phyloP scores from a whole-genome alignment of 1,140 invertebrate genomes.

The Cyphomyrmex costatus region DNA sequence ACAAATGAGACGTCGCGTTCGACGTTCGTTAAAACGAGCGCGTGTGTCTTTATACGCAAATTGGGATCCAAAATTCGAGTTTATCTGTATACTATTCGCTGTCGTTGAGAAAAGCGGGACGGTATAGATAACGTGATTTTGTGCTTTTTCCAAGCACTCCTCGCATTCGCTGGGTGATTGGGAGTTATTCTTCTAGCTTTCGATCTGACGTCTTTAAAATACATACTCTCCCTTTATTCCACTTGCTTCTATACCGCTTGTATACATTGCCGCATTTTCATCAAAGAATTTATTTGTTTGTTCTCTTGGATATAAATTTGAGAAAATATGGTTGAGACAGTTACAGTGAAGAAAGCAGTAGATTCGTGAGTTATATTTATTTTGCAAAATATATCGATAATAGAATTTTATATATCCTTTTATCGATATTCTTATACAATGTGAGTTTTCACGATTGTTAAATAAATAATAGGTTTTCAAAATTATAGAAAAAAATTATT shows the following conservation, averaged over 20 bases:
- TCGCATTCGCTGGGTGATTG: slow-evolving; percentile 18
- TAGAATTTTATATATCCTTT: not conserved
- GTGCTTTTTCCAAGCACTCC: slow-evolving; percentile 14
- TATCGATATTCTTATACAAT: not conserved
- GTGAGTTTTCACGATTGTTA: not conserved
- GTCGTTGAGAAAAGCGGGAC: slow-evolving; percentile 36
- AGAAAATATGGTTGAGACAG: not conserved
- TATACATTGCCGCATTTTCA: not conserved
- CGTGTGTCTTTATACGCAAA: not conserved
- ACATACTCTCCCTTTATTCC: not conserved
- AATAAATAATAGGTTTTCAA: not conserved
- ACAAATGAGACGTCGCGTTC: not conserved
- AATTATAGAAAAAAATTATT: not conserved
- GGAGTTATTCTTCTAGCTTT: slow-evolving; percentile 4
- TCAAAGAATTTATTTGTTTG: not conserved
- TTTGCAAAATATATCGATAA: not conserved
- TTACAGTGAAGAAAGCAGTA: not conserved
- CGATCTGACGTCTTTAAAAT: not conserved
- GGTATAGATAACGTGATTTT: not conserved
- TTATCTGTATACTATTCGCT: slow-evolving; percentile 4
- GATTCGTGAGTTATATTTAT: slow-evolving; percentile 1
- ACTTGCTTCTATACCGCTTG: slow-evolving; percentile 16
- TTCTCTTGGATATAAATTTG: not conserved
- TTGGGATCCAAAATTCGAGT: slow-evolving; percentile 5
- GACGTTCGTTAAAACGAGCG: slow-evolving; percentile 29